Evolutionary conservation across 2,888 invertebrate species (phyloP).

Genomic region (Pachydiplax longipennis): DNA sequence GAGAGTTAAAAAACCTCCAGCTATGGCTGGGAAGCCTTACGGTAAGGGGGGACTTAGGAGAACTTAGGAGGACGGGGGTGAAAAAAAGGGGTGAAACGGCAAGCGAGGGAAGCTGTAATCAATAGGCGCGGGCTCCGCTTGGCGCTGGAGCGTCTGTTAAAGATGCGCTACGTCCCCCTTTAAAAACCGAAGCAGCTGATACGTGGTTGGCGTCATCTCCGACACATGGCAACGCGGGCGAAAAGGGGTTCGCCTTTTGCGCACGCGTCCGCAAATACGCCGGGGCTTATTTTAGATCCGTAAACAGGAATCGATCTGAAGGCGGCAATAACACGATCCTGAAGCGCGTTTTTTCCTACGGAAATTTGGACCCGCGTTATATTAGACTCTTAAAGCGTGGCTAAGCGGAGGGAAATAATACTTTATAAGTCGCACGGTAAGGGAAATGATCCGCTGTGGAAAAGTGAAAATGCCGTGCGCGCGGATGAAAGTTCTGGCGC

Average conservation of each 20-base stretch:
- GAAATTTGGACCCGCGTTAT: too few species aligned
- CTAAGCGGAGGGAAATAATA: too few species aligned
- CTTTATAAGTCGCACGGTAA: too few species aligned
- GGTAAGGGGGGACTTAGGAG: neutral
- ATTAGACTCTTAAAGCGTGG: too few species aligned
- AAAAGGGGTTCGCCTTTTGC: neutral
- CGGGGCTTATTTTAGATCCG: slow-evolving; percentile 37
- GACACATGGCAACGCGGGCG: slow-evolving; percentile 25
- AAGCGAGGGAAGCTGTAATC: slow-evolving; percentile 43
- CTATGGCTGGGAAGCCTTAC: neutral
- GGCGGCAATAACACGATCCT: neutral
- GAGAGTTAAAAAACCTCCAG: slow-evolving; percentile 21
- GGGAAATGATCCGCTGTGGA: too few species aligned
- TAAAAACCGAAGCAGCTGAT: slow-evolving; percentile 36
- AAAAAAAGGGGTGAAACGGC: slow-evolving; percentile 33
- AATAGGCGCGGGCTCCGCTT: slow-evolving; percentile 17
- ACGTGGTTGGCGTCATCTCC: slow-evolving; percentile 11
- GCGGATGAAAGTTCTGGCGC: too few species aligned
- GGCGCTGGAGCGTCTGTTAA: slow-evolving; percentile 35
- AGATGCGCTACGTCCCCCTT: slow-evolving; percentile 41
- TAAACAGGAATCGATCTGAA: slow-evolving; percentile 43
- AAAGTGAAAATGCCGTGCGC: too few species aligned
- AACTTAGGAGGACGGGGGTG: neutral
- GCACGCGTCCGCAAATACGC: slow-evolving; percentile 30
- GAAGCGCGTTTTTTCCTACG: neutral